Evolutionary conservation across 2,888 invertebrate species (phyloP), one percentile per base, ranked within the genome.

Genomic region (Himalopsyche anomala): DNA sequence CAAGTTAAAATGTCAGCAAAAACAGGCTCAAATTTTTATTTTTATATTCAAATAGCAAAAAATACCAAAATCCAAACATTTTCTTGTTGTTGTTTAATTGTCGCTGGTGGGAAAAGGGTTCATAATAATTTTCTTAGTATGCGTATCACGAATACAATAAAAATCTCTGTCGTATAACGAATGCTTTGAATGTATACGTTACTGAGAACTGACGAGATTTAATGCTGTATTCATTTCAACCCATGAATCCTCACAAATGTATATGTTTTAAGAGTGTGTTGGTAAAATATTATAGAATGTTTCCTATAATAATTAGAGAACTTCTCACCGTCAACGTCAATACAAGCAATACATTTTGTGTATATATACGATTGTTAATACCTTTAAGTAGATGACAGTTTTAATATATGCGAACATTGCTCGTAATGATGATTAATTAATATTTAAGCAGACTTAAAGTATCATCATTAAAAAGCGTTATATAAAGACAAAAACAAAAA

Each of bases 151-250:
- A 15, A 74, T 19, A 74, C 38, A 74, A 74, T 74, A 38, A 74
- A 74, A 74, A 74, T 1, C 38, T 12, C 12, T 74, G 74, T 74
- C 12, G 74, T 74, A 74, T 74, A 74, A 74, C 38, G 74, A 74
- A 74, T 6, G 36, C 38, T 74, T 28, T 15, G 15, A 28, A 36
- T 38, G 74, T 36, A 5, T 74, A 38, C 36, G 74, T 62, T 19
- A 19, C 19, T 62, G 62, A 62, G 11, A 62, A 19, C 62, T 74
- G 74, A 38, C 74, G 74, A 74, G 74, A 74, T 74, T 74, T 74
- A 74, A 74, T 38, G 74, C 74, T 74, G 36, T 74, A 74, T 74
- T 74, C 74, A 74, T 74, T 36, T 74, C 74, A 74, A 74, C 15
- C 74, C 36, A 74, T 36, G 15, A 74, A 74, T 74, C 74, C 38